Conservation (phyloP, 2,797 vertebrate genomes). For the Erithacus rubecula region DNA sequence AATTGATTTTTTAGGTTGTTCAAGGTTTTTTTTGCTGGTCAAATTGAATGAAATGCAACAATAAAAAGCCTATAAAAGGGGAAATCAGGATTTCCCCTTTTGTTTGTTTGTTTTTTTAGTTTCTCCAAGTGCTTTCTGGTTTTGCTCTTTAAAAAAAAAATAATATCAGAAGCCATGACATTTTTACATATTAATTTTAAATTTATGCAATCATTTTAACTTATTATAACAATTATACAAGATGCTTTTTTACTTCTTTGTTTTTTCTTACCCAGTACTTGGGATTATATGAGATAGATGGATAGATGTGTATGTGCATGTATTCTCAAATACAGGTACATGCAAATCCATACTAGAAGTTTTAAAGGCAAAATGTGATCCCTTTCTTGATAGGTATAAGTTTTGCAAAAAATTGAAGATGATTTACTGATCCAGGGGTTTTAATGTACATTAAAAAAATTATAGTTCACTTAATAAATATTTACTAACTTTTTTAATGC, state of each 20-base stretch:
- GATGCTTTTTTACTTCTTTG: neutral
- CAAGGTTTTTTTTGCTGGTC: neutral
- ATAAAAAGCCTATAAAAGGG: neutral
- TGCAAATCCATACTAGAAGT: neutral
- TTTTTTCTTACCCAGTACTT: neutral
- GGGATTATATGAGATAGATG: neutral
- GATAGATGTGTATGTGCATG: neutral
- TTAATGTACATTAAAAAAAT: neutral
- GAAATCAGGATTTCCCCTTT: neutral
- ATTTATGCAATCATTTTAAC: neutral
- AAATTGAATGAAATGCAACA: neutral
- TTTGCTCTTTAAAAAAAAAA: neutral
- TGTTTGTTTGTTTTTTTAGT: neutral
- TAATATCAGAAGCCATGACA: neutral
- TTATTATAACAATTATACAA: neutral
- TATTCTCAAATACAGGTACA: neutral
- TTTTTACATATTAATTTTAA: neutral
- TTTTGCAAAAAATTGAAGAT: neutral
- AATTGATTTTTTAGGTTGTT: neutral
- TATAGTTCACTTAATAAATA: neutral
- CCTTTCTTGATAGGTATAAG: neutral
- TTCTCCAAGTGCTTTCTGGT: neutral
- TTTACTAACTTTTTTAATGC: neutral
- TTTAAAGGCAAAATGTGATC: neutral
- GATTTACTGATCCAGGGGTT: neutral